phyloP scores from a whole-genome alignment of 2,888 invertebrate genomes.

The Coleophora flavipennella region DNA sequence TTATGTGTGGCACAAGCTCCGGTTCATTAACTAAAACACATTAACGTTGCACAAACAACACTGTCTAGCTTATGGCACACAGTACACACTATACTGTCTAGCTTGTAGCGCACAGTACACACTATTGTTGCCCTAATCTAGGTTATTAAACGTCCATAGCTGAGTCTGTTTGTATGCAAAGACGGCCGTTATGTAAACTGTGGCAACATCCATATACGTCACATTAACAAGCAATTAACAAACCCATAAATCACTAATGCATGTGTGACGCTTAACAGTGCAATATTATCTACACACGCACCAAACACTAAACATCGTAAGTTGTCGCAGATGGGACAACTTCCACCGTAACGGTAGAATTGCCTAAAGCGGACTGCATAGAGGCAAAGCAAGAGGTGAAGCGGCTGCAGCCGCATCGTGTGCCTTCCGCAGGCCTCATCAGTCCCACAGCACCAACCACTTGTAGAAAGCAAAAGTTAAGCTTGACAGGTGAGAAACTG shows the following conservation, averaged over 20 bases:
- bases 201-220: background rate
- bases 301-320: slow-evolving; percentile 53
- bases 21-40: slow-evolving; percentile 24
- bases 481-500: slow-evolving; percentile 74
- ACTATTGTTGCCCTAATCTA: background rate
- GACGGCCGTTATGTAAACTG: background rate
- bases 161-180: no score
- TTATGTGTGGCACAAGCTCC: slow-evolving; percentile 17
- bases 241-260: slow-evolving; percentile 1
- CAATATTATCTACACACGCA: slow-evolving; percentile 17
- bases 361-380: slow-evolving; percentile 40
- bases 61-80: slow-evolving; percentile 9
- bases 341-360: slow-evolving; percentile 45
- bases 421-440: slow-evolving; percentile 72
- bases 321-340: slow-evolving; percentile 59
- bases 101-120: background rate
- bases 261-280: slow-evolving; percentile 16
- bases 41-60: slow-evolving; percentile 17
- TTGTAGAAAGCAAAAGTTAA: slow-evolving; percentile 79
- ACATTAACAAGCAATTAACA: slow-evolving; percentile 3
- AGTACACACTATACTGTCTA: slow-evolving; percentile 1
- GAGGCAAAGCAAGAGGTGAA: slow-evolving; percentile 31
- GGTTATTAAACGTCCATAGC: background rate
- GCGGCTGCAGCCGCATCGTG: slow-evolving; percentile 47
- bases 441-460: slow-evolving; percentile 75